A percentile compares a stretch with the other conserved stretches of the same genome.
Evolutionary conservation across 1,140 invertebrate genomes (phyloP).

Genomic region (Drosophila repleta): DNA sequence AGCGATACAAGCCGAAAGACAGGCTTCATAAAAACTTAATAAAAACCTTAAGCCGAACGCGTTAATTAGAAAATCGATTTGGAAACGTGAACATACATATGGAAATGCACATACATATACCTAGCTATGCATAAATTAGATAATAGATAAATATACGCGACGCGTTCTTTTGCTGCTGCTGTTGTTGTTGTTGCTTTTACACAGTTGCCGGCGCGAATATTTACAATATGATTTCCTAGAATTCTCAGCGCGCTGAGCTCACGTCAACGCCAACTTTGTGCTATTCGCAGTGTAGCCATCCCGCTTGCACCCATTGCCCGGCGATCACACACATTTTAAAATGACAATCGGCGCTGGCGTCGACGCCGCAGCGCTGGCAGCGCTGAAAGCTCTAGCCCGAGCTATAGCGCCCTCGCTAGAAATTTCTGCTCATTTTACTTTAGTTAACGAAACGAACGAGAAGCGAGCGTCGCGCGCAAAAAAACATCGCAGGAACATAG

Average conservation of each 20-base stretch:
- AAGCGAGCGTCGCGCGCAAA: slow-evolving; percentile 62
- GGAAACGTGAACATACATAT: slow-evolving; percentile 37
- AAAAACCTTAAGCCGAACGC: slow-evolving; percentile 27
- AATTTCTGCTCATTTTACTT: slow-evolving; percentile 68
- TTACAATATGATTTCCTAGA: slow-evolving; percentile 71
- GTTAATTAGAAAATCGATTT: slow-evolving; percentile 42
- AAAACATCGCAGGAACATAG: slow-evolving; percentile 31
- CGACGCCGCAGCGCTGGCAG: slow-evolving; percentile 21
- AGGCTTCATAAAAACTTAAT: slow-evolving; percentile 13
- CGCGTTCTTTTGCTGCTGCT: slow-evolving; percentile 10
- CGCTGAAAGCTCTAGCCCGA: slow-evolving; percentile 48
- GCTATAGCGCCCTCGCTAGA: slow-evolving; percentile 36
- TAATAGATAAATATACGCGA: slow-evolving; percentile 53
- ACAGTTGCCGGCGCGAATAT: slow-evolving; percentile 53
- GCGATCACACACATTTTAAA: slow-evolving; percentile 49
- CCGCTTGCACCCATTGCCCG: slow-evolving; percentile 36
- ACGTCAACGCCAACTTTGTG: slow-evolving; percentile 33
- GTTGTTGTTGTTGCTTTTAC: slow-evolving; percentile 13
- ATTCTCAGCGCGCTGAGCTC: slow-evolving; percentile 51
- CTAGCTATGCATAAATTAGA: slow-evolving; percentile 76
- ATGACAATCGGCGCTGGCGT: slow-evolving; percentile 30
- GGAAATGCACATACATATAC: slow-evolving; percentile 38
- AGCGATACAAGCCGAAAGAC: not conserved
- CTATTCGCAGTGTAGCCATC: slow-evolving; percentile 23
- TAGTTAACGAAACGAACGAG: slow-evolving; percentile 81